Evolutionary conservation across 37 sponge, comb jelly and placozoan species (phyloP), one percentile per base, ranked within the genome.

Genomic region (Crambe crambe): DNA sequence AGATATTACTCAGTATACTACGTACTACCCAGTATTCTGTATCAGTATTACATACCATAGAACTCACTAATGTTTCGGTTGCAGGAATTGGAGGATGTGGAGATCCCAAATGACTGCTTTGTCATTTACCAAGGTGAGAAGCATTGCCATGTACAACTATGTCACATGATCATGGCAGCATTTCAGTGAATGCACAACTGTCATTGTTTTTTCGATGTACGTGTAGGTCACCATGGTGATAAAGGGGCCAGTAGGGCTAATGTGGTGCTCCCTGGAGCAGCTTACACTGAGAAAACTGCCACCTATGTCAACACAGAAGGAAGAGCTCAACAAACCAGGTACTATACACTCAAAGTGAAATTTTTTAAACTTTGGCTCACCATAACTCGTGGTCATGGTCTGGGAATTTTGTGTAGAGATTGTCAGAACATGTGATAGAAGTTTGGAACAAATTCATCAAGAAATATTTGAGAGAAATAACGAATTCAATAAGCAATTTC

Each of bases 291-390:
- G 87, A 97, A 97, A 77, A 90, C 73, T 25, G 98, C 91, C n/a
- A 97, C 98, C 15, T 97, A 79, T 71, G 85, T 95, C 39, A 97
- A 97, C 85, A 97, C 98, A 58, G 98, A 97, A 76, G 98, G 98
- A n/a, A 75, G 98, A 26, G 84, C 93, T 1, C 98, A 97, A 84
- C 85, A 75, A 31, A 97, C 95, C 36, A 87, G 89, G 95, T 94
- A 44, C 10, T 39, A 40, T 56, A 23, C 17, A 40, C 2, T 31
- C 34, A n/a, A n/a, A n/a, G n/a, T 12, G 8, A n/a, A n/a, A n/a
- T n/a, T n/a, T n/a, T n/a, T n/a, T n/a, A n/a, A n/a, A n/a, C n/a
- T n/a, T n/a, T n/a, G n/a, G n/a, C n/a, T n/a, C n/a, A n/a, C n/a
- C n/a, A n/a, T n/a, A n/a, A n/a, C n/a, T n/a, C n/a, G n/a, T n/a